A percentile compares a stretch with the other conserved stretches of the same genome.
Evolutionary conservation across 2,888 invertebrate genomes (phyloP).

Genomic region (Xestobium rufovillosum): DNA sequence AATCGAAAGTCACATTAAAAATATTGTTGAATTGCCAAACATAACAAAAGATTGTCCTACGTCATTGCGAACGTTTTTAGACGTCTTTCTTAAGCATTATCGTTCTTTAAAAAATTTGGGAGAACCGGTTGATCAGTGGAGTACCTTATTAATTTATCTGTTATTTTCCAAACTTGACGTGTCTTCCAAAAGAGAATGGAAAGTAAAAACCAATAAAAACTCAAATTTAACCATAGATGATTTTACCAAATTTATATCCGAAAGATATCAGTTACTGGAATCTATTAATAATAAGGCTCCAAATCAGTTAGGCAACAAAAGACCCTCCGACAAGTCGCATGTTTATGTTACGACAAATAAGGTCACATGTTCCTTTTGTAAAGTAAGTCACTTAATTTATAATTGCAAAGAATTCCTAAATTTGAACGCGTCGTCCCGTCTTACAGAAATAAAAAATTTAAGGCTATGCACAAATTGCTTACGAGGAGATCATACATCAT

Average conservation of each 20-base stretch:
- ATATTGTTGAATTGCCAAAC: slow-evolving; percentile 18
- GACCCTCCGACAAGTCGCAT: background rate
- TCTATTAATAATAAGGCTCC: background rate
- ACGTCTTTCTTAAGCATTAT: slow-evolving; percentile 15
- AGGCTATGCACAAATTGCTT: slow-evolving; percentile 19
- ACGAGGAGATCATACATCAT: slow-evolving; percentile 7
- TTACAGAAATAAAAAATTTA: slow-evolving; percentile 10
- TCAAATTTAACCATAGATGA: slow-evolving; percentile 11
- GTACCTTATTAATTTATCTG: slow-evolving; percentile 16
- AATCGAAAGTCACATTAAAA: slow-evolving; percentile 22
- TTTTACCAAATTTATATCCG: slow-evolving; percentile 15
- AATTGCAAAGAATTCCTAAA: slow-evolving; percentile 14
- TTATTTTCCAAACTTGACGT: slow-evolving; percentile 13
- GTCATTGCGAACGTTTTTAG: slow-evolving; percentile 16
- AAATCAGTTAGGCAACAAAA: slow-evolving; percentile 5
- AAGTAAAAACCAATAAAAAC: slow-evolving; percentile 5
- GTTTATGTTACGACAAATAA: background rate
- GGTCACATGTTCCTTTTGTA: slow-evolving; percentile 16
- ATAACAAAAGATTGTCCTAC: slow-evolving; percentile 14
- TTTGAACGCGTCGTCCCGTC: slow-evolving; percentile 2
- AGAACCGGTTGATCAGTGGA: slow-evolving; percentile 12
- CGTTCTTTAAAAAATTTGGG: slow-evolving; percentile 15
- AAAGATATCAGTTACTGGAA: slow-evolving; percentile 17
- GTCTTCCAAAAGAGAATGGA: slow-evolving; percentile 13
- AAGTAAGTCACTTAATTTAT: slow-evolving; percentile 15